Evolutionary conservation across 2,888 invertebrate genomes (phyloP), one percentile per base, ranked within the genome.

Genomic region (Phyto melanocephala): DNA sequence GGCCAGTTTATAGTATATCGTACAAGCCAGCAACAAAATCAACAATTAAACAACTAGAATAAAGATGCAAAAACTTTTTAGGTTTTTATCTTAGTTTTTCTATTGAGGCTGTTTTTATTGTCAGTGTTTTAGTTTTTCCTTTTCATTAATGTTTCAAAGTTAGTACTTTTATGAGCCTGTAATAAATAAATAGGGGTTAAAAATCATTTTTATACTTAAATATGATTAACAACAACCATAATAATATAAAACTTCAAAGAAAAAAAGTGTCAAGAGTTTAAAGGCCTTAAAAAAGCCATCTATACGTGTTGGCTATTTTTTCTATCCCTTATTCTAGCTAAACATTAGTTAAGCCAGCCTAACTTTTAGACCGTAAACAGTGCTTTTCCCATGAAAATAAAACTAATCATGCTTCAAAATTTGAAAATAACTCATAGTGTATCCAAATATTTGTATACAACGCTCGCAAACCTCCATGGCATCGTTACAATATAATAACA

Each of bases 141-240:
- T 63, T 22, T 52, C 63, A 20, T 50, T 60, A 40, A 15, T 70
- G 15, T 3, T 33, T 52, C 20, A 71, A 62, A 80, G 42, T 13
- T 54, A 63, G 63, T 56, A 68, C 50, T 35, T 79, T 79, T 65
- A 72, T 72, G 65, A 58, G 72, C 35, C 58, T 1, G 42, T 20
- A 33, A 79, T 52, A 58, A 79, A 72, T 65, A 72, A 79, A 58
- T 50, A 15, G 40, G 78, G 78, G 56, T 56, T 71, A 50, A 50
- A 78, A 70, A 28, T 28, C 4, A 20, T 65, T 71, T 71, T 40
- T 52, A 8, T 37, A 10, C 52, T 11, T 52, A 50, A 50, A 2
- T 72, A 28, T n/a, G 62, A 52, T 72, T 40, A 72, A 42, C 13
- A 24, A 50, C 4, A 67, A 58, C n/a, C 54, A 10, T 6, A 13